Evolutionary conservation across 2,113 vertebrate species (phyloP).

Genomic region (Chaetura pelagica): DNA sequence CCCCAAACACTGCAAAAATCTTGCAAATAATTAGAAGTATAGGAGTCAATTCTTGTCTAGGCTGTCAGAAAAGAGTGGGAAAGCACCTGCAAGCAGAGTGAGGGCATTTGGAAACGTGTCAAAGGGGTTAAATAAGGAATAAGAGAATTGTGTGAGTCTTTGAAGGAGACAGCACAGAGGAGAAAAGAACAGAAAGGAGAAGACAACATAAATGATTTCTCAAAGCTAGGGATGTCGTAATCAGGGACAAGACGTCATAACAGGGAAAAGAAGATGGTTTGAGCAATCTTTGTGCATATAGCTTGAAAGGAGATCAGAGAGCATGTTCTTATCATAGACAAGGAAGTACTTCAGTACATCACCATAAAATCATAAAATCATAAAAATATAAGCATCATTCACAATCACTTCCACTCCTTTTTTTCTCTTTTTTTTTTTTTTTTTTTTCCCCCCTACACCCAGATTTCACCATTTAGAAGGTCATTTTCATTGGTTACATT

Average conservation of each 20-base stretch:
- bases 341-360: background rate
- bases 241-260: no score
- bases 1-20: background rate
- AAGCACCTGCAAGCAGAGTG: slow-evolving; percentile 17
- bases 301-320: slow-evolving; percentile 22
- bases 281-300: background rate
- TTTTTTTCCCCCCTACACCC: background rate
- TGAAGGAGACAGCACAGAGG: background rate
- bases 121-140: slow-evolving; percentile 16
- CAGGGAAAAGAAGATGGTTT: background rate
- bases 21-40: background rate
- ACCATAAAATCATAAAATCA: background rate
- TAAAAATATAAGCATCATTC: background rate
- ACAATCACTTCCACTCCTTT: background rate
- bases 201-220: slow-evolving; percentile 31
- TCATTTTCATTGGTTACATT: background rate
- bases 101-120: slow-evolving; percentile 17
- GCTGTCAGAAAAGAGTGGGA: background rate
- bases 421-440: background rate
- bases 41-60: background rate
- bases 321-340: background rate
- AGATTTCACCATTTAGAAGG: slow-evolving; percentile 12
- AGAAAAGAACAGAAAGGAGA: background rate
- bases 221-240: background rate
- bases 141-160: background rate